Evolutionary conservation across 2,797 vertebrate genomes (phyloP), one percentile per base, ranked within the genome.

Genomic region (Syngnathus rostellatus): DNA sequence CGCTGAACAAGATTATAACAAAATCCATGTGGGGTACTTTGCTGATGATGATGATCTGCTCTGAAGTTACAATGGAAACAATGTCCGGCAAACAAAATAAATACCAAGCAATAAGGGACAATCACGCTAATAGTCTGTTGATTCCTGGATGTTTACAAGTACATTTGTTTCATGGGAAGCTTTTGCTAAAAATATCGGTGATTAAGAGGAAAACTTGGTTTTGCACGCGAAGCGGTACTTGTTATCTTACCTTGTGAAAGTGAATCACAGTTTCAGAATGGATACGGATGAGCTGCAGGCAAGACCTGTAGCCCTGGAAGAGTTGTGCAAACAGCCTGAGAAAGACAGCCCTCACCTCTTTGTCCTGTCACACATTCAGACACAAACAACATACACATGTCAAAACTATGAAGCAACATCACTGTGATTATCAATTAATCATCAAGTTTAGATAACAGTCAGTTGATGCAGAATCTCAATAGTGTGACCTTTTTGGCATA

Each of bases 301-400:
- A 99, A 0, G 97, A 99, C 59, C 97, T 92, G 85, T 99, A 99
- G 71, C 97, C 97, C 87, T 99, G 96, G 86, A 99, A 98, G 84
- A 99, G 94, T 81, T 98, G 97, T 73, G 96, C 95, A 91, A 99
- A 99, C 70, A 99, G 89, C 82, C 95, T 90, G 82, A 99, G 95
- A 85, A 99, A 99, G 85, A 99, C 93, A 2, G 95, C 94, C 80
- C 97, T 86, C 70, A 98, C 93, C 82, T 98, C 97, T 90, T 99
- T 99, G 88, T 99, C 97, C 97, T 99, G 87, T 54, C 73, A 81
- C 6, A 79, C 46, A 81, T 54, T 74, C 50, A 66, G 5, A 70
- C 50, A 54, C 37, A 62, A 46, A 64, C 23, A 54, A 31, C 66
- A 55, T 74, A 48, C 8, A 77, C 70, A 80, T 72, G 58, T 81